Evolutionary conservation across 2,888 invertebrate genomes (phyloP).

Genomic region (Agriopis marginaria): DNA sequence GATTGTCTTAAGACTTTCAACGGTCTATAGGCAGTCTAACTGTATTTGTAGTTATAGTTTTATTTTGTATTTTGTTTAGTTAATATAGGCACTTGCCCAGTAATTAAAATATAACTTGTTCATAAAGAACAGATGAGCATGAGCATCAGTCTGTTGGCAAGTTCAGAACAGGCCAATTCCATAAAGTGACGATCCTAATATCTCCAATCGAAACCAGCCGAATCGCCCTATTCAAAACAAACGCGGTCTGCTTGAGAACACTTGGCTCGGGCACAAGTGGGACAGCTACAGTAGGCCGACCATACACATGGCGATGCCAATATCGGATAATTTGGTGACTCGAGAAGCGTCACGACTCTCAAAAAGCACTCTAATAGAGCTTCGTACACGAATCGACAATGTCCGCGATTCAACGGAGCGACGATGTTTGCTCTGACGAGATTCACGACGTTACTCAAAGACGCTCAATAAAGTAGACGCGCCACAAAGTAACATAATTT

Average conservation of each 20-base stretch:
- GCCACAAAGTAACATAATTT: too few species aligned
- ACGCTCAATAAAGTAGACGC: too few species aligned
- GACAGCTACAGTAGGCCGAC: constrained; percentile 50
- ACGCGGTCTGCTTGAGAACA: constrained; percentile 39
- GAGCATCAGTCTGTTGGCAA: constrained; percentile 17
- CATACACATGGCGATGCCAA: neutral
- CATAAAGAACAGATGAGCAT: constrained; percentile 2
- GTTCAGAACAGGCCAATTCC: constrained; percentile 21
- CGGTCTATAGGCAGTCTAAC: too few species aligned
- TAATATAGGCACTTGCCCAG: too few species aligned
- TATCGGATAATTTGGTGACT: neutral
- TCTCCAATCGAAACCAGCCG: constrained; percentile 34
- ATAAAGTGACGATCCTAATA: constrained; percentile 34
- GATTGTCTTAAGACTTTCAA: too few species aligned
- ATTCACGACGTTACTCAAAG: too few species aligned
- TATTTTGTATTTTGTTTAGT: too few species aligned
- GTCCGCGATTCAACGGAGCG: neutral
- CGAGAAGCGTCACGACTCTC: neutral
- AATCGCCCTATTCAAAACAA: constrained; percentile 48
- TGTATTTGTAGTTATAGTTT: too few species aligned
- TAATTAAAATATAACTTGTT: neutral
- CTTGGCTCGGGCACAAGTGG: constrained; percentile 75
- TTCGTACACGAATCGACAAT: neutral
- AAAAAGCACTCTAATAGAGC: neutral
- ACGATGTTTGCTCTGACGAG: too few species aligned